Percentiles rank a stretch among this genome's conserved stretches.
Conservation (phyloP, 1,140 invertebrate species). For the Drosophila orena region DNA sequence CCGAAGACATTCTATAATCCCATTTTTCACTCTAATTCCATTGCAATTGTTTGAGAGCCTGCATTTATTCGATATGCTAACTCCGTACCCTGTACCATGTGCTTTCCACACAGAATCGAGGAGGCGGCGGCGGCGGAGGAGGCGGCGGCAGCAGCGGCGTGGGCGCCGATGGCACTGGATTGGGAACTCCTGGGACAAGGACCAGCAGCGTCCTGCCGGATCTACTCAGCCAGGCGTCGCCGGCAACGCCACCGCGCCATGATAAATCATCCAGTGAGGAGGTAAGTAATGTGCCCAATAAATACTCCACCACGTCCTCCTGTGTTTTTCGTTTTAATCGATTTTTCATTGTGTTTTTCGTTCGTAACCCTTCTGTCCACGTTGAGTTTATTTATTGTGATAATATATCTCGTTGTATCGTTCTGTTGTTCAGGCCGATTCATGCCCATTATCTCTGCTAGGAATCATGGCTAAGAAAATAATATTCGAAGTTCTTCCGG, state of each 20-base stretch:
- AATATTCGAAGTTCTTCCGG: slow-evolving; percentile 9
- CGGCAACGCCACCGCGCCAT: slow-evolving; percentile 93
- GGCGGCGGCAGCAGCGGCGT: slow-evolving; percentile 84
- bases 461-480: slow-evolving; percentile 12
- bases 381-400: slow-evolving; percentile 50
- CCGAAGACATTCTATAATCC: slow-evolving; percentile 28
- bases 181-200: slow-evolving; percentile 90
- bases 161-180: slow-evolving; percentile 87
- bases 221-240: slow-evolving; percentile 93
- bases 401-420: slow-evolving; percentile 42
- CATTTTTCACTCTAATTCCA: slow-evolving; percentile 27
- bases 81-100: slow-evolving; percentile 1
- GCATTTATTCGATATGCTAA: slow-evolving; percentile 4
- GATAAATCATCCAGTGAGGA: slow-evolving; percentile 97
- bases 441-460: slow-evolving; percentile 21
- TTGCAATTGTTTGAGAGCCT: slow-evolving; percentile 11
- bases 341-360: slow-evolving; percentile 69
- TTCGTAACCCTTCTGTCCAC: slow-evolving; percentile 46
- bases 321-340: slow-evolving; percentile 40
- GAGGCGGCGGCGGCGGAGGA: slow-evolving; percentile 87
- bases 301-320: slow-evolving; percentile 21
- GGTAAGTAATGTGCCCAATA: slow-evolving; percentile 87
- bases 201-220: slow-evolving; percentile 97
- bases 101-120: slow-evolving; percentile 87
- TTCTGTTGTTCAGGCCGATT: slow-evolving; percentile 19